Evolutionary conservation across 1,140 invertebrate genomes (phyloP).

Genomic region (Solenopsis fugax): DNA sequence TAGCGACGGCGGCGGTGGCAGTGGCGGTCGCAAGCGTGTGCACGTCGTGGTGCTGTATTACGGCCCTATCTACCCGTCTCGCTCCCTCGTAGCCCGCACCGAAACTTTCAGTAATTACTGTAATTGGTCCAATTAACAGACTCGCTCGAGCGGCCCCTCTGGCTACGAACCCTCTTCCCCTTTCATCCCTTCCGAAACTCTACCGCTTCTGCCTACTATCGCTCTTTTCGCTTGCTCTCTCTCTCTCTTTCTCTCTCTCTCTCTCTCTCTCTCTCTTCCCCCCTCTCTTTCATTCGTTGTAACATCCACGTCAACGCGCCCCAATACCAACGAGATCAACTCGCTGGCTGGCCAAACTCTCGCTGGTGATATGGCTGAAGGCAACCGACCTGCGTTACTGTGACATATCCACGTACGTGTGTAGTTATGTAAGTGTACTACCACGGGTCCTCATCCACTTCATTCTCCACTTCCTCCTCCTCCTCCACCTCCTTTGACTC

Average conservation of each 20-base stretch:
- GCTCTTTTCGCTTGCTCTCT: slow-evolving; percentile 48
- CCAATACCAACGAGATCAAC: slow-evolving; percentile 63
- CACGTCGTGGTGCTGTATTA: slow-evolving; percentile 80
- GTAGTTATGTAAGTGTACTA: slow-evolving; percentile 46
- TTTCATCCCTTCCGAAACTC: slow-evolving; percentile 48
- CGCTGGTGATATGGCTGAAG: slow-evolving; percentile 71
- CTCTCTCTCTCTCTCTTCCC: background rate
- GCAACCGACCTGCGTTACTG: slow-evolving; percentile 66
- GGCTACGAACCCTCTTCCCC: slow-evolving; percentile 53
- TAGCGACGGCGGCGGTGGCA: slow-evolving; percentile 44
- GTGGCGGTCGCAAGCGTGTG: slow-evolving; percentile 74
- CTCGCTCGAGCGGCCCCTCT: slow-evolving; percentile 83
- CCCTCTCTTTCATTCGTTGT: slow-evolving; percentile 43
- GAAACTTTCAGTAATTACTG: slow-evolving; percentile 87
- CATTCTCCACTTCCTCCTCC: slow-evolving; percentile 35
- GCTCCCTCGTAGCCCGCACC: slow-evolving; percentile 79
- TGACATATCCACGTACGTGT: slow-evolving; percentile 55
- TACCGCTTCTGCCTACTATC: slow-evolving; percentile 47
- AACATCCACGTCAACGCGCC: slow-evolving; percentile 68
- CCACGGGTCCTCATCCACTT: slow-evolving; percentile 38
- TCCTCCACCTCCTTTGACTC: slow-evolving; percentile 39
- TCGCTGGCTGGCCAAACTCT: slow-evolving; percentile 65
- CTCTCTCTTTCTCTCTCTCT: slow-evolving; percentile 5
- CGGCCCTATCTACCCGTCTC: slow-evolving; percentile 78
- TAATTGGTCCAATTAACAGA: slow-evolving; percentile 87